Percentiles rank a stretch among this genome's conserved stretches.
Conservation (phyloP, 2,888 invertebrate species). For the Ypsolopha sequella region DNA sequence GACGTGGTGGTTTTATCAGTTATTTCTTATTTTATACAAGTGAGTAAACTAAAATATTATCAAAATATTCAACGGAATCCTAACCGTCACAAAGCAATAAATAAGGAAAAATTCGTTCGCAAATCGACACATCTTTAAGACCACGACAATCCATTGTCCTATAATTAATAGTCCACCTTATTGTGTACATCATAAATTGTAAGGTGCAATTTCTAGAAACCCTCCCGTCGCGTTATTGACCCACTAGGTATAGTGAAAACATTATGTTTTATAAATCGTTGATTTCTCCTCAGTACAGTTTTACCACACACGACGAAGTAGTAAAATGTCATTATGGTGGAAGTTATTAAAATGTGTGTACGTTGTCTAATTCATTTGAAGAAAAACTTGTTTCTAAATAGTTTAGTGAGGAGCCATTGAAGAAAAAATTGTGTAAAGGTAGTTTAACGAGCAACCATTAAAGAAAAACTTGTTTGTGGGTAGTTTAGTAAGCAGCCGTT, state of each 20-base stretch:
- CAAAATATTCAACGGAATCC: not conserved
- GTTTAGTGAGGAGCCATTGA: no score
- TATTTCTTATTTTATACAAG: no score
- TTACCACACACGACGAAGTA: constrained; percentile 14
- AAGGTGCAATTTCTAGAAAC: constrained; percentile 33
- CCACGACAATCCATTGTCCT: constrained; percentile 34
- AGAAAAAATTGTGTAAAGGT: no score
- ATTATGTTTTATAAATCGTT: constrained; percentile 5
- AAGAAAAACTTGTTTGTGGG: no score
- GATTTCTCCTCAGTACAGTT: constrained; percentile 2
- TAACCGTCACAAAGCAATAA: not conserved
- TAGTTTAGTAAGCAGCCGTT: no score
- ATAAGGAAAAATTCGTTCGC: not conserved
- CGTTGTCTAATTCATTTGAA: no score
- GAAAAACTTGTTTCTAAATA: no score
- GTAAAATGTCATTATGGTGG: not conserved
- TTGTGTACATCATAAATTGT: constrained; percentile 12
- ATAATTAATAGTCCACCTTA: constrained; percentile 47
- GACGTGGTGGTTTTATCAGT: no score
- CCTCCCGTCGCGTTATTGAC: constrained; percentile 30
- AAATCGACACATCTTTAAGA: constrained; percentile 33
- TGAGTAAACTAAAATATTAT: no score
- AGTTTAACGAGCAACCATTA: no score
- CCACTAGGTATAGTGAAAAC: constrained; percentile 2
- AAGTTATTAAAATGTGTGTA: not conserved